phyloP scores from a whole-genome alignment of 2,113 vertebrate genomes.

The Dicrurus megarhynchus region DNA sequence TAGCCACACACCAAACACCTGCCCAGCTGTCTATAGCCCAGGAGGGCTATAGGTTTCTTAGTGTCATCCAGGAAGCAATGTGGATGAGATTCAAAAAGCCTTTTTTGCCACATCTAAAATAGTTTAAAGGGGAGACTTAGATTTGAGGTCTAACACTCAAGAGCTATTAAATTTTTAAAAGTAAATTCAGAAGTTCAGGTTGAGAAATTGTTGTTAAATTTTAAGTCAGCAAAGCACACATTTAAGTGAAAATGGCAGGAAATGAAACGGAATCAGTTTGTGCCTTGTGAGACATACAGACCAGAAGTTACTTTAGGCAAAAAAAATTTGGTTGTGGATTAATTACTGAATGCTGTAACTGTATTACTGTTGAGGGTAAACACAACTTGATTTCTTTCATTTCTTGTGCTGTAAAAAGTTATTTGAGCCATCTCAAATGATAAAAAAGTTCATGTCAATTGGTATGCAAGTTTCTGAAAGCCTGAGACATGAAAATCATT shows the following conservation, averaged over 20 bases:
- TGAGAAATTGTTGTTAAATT: not conserved
- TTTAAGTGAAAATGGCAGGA: not conserved
- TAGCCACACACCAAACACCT: not conserved
- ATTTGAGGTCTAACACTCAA: not conserved
- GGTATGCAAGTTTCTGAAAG: not conserved
- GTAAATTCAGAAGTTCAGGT: not conserved
- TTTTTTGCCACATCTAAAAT: not conserved
- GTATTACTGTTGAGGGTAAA: not conserved
- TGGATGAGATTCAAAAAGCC: not conserved
- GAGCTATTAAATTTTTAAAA: not conserved
- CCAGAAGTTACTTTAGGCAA: not conserved
- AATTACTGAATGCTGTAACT: not conserved
- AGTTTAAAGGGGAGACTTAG: not conserved
- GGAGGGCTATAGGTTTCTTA: not conserved
- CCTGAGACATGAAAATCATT: not conserved
- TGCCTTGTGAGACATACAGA: not conserved
- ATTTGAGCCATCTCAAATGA: not conserved
- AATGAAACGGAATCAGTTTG: not conserved
- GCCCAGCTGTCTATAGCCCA: not conserved
- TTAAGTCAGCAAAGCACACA: not conserved
- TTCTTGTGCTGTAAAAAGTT: not conserved
- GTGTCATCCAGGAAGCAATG: not conserved
- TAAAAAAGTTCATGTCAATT: not conserved
- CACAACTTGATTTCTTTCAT: not conserved
- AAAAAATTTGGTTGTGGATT: not conserved